These are phyloP conservation scores for Coelinius sp. DNA, from an alignment of 2,888 invertebrate species.

Conservation along the genomic window DNA sequence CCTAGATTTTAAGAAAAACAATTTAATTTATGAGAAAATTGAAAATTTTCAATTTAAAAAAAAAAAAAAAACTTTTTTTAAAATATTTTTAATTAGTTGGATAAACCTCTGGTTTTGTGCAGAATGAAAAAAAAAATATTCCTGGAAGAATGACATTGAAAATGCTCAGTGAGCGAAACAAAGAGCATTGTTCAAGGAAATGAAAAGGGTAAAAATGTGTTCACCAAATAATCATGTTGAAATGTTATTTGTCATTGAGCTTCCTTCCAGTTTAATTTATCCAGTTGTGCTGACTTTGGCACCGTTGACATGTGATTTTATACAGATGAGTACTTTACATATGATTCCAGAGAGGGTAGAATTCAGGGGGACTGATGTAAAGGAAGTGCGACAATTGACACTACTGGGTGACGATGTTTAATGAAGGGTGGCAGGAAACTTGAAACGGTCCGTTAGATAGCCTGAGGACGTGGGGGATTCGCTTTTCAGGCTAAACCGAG, in stretches of 20 bases:
- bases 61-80: too few species aligned
- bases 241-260: neutral
- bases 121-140: too few species aligned
- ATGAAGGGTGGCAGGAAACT: conserved; percentile 36
- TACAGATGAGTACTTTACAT: neutral
- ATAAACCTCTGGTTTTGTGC: too few species aligned
- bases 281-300: neutral
- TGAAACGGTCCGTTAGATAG: conserved; percentile 30
- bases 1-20: too few species aligned
- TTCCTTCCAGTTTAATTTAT: neutral
- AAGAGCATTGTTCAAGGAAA: conserved; percentile 47
- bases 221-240: neutral
- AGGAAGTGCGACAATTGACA: conserved; percentile 31
- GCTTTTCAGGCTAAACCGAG: conserved; percentile 6
- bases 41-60: too few species aligned
- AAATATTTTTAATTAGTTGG: too few species aligned
- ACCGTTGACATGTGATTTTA: neutral
- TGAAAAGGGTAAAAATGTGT: conserved; percentile 14
- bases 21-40: too few species aligned
- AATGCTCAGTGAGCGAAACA: conserved; percentile 36
- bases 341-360: neutral
- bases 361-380: neutral
- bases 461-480: conserved; percentile 4
- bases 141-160: neutral
- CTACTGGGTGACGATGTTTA: conserved; percentile 25